Evolutionary conservation across 2,113 vertebrate genomes (phyloP).

Genomic region (Ceyx melanurus): DNA sequence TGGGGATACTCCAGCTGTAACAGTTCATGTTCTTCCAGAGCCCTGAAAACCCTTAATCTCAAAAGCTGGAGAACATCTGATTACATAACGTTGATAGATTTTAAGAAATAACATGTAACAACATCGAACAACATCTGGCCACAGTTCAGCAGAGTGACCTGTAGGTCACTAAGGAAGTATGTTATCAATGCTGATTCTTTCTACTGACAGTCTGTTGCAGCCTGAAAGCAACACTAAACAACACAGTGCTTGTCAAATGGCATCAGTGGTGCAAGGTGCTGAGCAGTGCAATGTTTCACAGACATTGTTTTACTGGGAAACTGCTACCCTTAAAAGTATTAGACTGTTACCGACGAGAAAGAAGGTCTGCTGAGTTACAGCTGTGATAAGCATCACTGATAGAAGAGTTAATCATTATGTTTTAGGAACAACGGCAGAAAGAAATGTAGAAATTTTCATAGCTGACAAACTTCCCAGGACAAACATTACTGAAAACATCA

Average conservation of each 20-base stretch:
- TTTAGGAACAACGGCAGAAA: neutral
- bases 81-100: neutral
- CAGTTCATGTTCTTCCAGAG: neutral
- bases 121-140: neutral
- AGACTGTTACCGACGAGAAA: neutral
- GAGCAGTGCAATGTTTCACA: neutral
- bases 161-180: neutral
- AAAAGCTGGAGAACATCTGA: neutral
- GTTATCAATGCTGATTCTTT: neutral
- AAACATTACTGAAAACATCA: neutral
- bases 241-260: accelerated
- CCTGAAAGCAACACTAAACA: neutral
- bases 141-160: neutral
- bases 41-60: neutral
- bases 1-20: neutral
- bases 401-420: neutral
- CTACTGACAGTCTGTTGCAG: neutral
- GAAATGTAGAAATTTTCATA: neutral
- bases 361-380: neutral
- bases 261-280: neutral
- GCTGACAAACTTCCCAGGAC: neutral
- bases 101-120: neutral
- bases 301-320: neutral
- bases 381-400: neutral
- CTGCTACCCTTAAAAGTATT: neutral